Base-by-base conservation (phyloP, 2,797 vertebrate genomes). In the Myotis daubentonii region DNA sequence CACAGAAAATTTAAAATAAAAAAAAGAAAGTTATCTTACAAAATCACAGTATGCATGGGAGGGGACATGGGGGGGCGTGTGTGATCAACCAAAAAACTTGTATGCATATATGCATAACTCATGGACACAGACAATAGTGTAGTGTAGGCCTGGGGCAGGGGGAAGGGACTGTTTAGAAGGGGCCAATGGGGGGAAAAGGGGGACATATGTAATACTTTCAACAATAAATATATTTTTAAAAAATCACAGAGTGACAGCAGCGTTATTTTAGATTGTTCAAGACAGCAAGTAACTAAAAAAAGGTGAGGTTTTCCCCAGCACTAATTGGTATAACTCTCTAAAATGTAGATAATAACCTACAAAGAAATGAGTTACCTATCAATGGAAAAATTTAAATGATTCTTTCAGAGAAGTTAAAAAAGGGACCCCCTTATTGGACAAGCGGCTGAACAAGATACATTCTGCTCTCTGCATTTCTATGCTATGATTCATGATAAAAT, bases 341-440 rank as follows among this genome's bases (percentile, higher is more conserved):
- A 93, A 85, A 85, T 47, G 74, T 44, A 93, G 85, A 92, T 75
- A 60, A 86, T 19, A 95, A 57, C 6, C 17, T 95, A 74, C 47
- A 90, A 89, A 85, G 51, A 75, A 94, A 95, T 70, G 62, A 87
- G 44, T 36, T 87, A 41, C 4, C 20, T 87, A 70, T 75, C 47
- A 89, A 23, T 75, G 30, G 60, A 90, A 94, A 72, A 85, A 62
- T 87, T 90, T 81, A 81, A 93, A 80, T 8, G 82, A 81, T 89
- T 84, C 53, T 92, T 20, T 78, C 80, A 87, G 47, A 66, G 36
- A 75, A 76, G 10, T 11, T 81, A 44, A 71, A 93, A 82, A 76
- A 4, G 9, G 6, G 11, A 33, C 81, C 80, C 17, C 22, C 16
- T 57, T 55, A 30, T 72, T 55, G 33, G 38, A 57, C 90, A 90